phyloP scores from a whole-genome alignment of 2,113 vertebrate species.

The Oncorhynchus kisutch region DNA sequence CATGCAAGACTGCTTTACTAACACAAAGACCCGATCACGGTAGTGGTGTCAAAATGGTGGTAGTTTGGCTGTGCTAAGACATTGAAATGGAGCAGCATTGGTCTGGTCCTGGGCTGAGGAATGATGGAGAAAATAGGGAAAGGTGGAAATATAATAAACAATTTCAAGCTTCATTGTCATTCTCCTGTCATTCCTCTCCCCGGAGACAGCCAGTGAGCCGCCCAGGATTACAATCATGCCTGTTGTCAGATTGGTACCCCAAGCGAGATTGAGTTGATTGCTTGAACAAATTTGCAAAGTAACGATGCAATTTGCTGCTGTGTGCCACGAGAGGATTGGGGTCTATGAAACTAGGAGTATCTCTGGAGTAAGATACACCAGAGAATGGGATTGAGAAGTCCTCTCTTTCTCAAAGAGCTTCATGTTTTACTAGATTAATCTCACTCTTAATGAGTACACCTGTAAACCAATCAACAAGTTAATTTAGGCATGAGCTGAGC shows the following conservation, averaged over 20 bases:
- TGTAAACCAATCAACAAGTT: conserved; percentile 9
- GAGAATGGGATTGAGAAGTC: conserved; percentile 22
- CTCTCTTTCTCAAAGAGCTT: conserved; percentile 30
- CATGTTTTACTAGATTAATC: conserved; percentile 34
- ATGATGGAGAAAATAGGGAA: conserved; percentile 39
- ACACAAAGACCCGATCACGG: background rate
- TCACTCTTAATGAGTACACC: conserved; percentile 34
- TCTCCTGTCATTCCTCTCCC: conserved; percentile 62
- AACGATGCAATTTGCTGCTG: conserved; percentile 70
- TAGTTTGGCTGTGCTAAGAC: background rate
- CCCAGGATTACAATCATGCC: conserved; percentile 71
- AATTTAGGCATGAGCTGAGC: background rate
- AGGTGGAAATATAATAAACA: conserved; percentile 54
- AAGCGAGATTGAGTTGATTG: conserved; percentile 71
- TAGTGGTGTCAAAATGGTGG: background rate
- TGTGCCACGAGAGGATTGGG: conserved; percentile 39
- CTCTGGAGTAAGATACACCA: conserved; percentile 17
- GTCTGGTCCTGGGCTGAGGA: background rate
- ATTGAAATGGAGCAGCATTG: too few relatives aligned
- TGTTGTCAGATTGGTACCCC: conserved; percentile 66
- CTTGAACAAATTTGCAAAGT: conserved; percentile 77
- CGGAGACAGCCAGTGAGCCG: conserved; percentile 46
- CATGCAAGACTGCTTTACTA: conserved; percentile 43
- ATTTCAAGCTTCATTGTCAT: conserved; percentile 71
- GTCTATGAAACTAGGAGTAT: conserved; percentile 27